A percentile compares a stretch with the other conserved stretches of the same genome.
phyloP scores from a whole-genome alignment of 2,888 invertebrate species.

The Erebia palarica region DNA sequence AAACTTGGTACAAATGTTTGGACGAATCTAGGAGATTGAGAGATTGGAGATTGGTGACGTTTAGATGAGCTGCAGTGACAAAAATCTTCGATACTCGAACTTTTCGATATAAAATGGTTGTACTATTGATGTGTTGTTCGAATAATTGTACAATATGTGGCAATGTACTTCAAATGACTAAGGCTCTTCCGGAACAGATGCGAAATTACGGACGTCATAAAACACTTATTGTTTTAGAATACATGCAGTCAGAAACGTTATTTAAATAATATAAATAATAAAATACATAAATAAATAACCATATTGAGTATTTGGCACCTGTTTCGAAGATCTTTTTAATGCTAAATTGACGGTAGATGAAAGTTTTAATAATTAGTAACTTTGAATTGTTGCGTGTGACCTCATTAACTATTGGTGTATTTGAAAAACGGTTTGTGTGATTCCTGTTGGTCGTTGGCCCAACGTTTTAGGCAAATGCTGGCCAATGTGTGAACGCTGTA shows the following conservation, averaged over 20 bases:
- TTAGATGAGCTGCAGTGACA: not conserved
- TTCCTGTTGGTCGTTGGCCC: not conserved
- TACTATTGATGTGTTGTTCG: conserved; percentile 8
- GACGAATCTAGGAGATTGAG: not conserved
- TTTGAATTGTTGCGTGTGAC: not conserved
- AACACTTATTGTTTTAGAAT: no score
- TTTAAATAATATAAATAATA: not conserved
- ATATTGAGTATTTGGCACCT: not conserved
- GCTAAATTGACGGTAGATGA: conserved; percentile 12
- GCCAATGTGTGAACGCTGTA: not conserved
- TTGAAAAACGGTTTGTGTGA: not conserved
- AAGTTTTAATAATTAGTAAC: not conserved
- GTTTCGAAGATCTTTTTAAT: not conserved
- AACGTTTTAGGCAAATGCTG: not conserved
- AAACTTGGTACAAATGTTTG: not conserved
- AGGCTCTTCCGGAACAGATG: not conserved
- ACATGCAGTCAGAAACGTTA: no score
- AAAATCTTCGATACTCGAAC: not conserved
- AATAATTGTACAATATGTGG: not conserved
- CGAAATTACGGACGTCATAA: not conserved
- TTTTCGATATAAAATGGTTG: not conserved
- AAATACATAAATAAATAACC: not conserved
- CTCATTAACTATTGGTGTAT: not conserved
- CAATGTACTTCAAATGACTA: not conserved
- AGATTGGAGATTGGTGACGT: not conserved